Evolutionary conservation across 23 tunicate species (phyloP).

Genomic region (Botrylloides violaceus): DNA sequence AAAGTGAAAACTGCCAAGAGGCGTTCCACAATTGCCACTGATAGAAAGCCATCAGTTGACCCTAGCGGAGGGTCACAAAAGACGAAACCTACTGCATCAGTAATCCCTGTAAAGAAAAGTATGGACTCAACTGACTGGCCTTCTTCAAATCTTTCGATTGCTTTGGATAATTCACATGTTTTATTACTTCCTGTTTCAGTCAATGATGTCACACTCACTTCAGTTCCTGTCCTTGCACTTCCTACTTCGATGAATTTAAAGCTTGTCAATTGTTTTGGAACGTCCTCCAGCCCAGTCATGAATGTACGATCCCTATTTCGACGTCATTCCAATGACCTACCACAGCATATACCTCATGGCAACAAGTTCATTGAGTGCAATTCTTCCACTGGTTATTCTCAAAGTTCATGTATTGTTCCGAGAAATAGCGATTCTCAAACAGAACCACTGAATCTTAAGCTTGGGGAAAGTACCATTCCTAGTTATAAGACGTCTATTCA

Average conservation of each 20-base stretch:
- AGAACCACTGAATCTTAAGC: slow-evolving; percentile 72
- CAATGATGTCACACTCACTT: slow-evolving; percentile 16
- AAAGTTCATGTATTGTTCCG: not conserved
- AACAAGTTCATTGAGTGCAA: not conserved
- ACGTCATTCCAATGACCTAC: not conserved
- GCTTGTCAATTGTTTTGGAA: slow-evolving; percentile 1
- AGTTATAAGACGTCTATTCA: slow-evolving; percentile 3
- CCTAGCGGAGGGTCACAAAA: not conserved
- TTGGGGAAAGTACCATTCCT: slow-evolving; percentile 60
- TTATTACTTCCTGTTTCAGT: slow-evolving; percentile 68
- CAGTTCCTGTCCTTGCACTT: slow-evolving; percentile 40
- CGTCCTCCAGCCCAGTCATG: slow-evolving; percentile 7
- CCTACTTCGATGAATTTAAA: slow-evolving; percentile 44
- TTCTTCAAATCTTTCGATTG: not conserved
- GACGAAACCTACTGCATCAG: slow-evolving; percentile 55
- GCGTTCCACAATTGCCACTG: not conserved
- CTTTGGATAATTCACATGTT: slow-evolving; percentile 30
- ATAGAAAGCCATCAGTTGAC: too few relatives aligned
- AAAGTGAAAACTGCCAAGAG: not conserved
- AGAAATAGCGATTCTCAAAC: slow-evolving; percentile 17
- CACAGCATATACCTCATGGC: not conserved
- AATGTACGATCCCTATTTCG: slow-evolving; percentile 7
- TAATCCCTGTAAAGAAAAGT: slow-evolving; percentile 47
- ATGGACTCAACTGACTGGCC: not conserved
- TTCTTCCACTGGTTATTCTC: not conserved